A percentile compares a stretch with the other conserved stretches of the same genome.
Evolutionary conservation across 2,888 invertebrate genomes (phyloP).

Genomic region (Agrotis puta): DNA sequence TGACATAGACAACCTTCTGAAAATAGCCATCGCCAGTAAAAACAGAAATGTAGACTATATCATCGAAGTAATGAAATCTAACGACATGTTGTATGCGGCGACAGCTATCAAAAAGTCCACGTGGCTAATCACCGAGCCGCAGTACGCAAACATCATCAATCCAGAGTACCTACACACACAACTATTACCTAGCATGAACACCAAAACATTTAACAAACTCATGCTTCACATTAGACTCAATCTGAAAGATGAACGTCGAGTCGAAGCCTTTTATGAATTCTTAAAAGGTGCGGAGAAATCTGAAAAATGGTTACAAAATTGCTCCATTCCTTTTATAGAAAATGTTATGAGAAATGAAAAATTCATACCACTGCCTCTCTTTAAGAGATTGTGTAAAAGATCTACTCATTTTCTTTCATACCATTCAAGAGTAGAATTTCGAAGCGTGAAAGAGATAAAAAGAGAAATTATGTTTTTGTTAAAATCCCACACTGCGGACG

Average conservation of each 20-base stretch:
- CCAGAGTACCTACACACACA: conserved; percentile 76
- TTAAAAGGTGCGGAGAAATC: conserved; percentile 68
- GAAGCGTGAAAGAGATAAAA: not conserved
- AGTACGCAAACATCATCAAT: conserved; percentile 80
- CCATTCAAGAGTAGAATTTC: conserved; percentile 1
- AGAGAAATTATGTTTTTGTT: conserved; percentile 63
- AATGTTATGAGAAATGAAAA: conserved; percentile 67
- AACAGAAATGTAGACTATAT: conserved; percentile 76
- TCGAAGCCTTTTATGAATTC: conserved; percentile 79
- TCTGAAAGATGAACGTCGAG: conserved; percentile 77
- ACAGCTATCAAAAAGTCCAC: conserved; percentile 78
- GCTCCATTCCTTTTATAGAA: conserved; percentile 77
- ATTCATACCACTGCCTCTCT: conserved; percentile 58
- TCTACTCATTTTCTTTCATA: conserved; percentile 69
- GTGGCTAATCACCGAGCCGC: conserved; percentile 80
- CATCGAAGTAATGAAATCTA: conserved; percentile 75
- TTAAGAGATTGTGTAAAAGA: conserved; percentile 74
- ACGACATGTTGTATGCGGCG: conserved; percentile 80
- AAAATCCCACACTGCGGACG: conserved; percentile 68
- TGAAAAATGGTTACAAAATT: conserved; percentile 80
- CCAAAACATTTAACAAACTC: conserved; percentile 78
- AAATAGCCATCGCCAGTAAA: conserved; percentile 78
- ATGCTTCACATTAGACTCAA: conserved; percentile 77
- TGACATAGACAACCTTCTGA: conserved; percentile 78
- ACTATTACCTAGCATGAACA: conserved; percentile 78